Conservation (phyloP, 2,888 invertebrate species). For the Empis livida region DNA sequence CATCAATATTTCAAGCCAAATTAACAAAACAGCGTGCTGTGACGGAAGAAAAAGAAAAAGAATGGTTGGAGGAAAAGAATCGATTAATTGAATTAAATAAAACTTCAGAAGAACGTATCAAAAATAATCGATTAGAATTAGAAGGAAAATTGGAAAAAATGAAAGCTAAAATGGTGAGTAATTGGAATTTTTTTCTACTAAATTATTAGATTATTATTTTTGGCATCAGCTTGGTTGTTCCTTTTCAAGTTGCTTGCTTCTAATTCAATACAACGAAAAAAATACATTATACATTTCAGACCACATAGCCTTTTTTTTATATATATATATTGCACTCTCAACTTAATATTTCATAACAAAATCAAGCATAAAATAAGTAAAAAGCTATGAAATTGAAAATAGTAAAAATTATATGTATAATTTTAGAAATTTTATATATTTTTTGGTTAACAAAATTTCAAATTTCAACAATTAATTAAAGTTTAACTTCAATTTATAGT, state of each 20-base stretch:
- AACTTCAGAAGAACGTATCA: constrained; percentile 25
- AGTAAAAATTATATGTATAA: too few relatives aligned
- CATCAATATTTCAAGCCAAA: constrained; percentile 29
- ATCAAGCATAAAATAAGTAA: too few relatives aligned
- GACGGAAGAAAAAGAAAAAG: constrained; percentile 15
- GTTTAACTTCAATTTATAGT: not conserved
- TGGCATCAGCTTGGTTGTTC: not conserved
- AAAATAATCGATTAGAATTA: constrained; percentile 43
- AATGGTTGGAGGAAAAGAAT: constrained; percentile 22
- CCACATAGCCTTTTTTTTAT: too few relatives aligned
- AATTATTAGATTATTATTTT: not conserved
- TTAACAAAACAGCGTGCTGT: constrained; percentile 20
- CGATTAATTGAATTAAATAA: constrained; percentile 16
- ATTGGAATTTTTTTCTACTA: not conserved
- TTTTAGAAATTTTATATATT: too few relatives aligned
- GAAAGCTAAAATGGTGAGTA: constrained; percentile 69
- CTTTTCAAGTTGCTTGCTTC: too few relatives aligned
- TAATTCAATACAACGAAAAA: too few relatives aligned
- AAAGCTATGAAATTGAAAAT: too few relatives aligned
- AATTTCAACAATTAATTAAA: too few relatives aligned
- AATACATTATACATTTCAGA: too few relatives aligned
- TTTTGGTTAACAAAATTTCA: too few relatives aligned
- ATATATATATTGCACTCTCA: too few relatives aligned
- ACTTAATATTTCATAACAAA: too few relatives aligned
- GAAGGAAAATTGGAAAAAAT: constrained; percentile 64